Conservation (phyloP, 2,113 vertebrate genomes). For the Dascyllus trimaculatus region DNA sequence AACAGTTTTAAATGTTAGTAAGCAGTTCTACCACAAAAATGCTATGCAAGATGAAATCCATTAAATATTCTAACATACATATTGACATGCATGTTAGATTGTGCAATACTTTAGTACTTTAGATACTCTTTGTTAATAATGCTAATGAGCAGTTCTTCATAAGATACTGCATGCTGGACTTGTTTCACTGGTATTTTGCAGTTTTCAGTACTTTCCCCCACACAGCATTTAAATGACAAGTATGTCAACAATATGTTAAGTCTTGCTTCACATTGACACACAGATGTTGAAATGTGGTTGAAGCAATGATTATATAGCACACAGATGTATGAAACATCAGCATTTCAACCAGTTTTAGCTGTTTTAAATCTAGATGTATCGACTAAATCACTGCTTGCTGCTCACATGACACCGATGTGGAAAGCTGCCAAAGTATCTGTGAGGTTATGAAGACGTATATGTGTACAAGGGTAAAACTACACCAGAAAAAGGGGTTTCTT, state of each 20-base stretch:
- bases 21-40: too few relatives aligned
- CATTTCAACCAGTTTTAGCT: too few relatives aligned
- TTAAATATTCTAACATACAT: too few relatives aligned
- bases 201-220: too few relatives aligned
- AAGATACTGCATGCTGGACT: not conserved
- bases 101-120: too few relatives aligned
- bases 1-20: too few relatives aligned
- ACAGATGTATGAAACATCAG: too few relatives aligned
- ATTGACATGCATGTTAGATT: too few relatives aligned
- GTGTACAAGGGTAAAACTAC: rapidly evolving
- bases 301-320: too few relatives aligned
- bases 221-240: not conserved
- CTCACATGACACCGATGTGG: not conserved
- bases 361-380: too few relatives aligned
- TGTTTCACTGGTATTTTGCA: too few relatives aligned
- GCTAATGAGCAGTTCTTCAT: not conserved
- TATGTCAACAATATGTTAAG: not conserved
- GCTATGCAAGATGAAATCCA: too few relatives aligned
- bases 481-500: not conserved
- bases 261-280: not conserved
- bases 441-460: not conserved
- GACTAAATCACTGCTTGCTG: not conserved
- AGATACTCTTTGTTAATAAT: not conserved
- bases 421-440: not conserved
- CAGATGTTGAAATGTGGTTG: not conserved